Evolutionary conservation across 2,888 invertebrate species (phyloP).

Genomic region (Odontocolon sp.): DNA sequence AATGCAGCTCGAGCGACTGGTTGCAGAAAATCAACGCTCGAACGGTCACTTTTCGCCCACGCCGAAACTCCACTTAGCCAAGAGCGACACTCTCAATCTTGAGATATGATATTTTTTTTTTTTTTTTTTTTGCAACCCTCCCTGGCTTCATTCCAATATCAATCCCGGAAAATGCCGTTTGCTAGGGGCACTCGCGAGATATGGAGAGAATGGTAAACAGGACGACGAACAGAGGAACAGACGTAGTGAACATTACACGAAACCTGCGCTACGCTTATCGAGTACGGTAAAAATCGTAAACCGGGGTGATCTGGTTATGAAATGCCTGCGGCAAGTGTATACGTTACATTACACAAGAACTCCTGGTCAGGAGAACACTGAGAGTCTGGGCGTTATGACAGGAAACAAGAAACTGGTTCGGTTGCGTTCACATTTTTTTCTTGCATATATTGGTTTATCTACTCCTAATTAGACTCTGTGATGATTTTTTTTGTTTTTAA

Average conservation of each 20-base stretch:
- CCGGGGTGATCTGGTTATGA: conserved; percentile 55
- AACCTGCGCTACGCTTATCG: conserved; percentile 31
- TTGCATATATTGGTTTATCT: conserved; percentile 19
- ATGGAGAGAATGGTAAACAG: not conserved
- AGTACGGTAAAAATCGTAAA: conserved; percentile 32
- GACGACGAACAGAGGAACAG: not conserved
- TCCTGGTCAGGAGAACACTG: conserved; percentile 23
- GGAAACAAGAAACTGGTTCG: conserved; percentile 50
- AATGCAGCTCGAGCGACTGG: conserved; percentile 31
- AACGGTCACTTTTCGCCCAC: conserved; percentile 56
- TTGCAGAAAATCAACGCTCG: conserved; percentile 54
- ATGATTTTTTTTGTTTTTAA: conserved; percentile 25
- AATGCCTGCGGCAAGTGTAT: conserved; percentile 60
- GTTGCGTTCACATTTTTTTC: not conserved
- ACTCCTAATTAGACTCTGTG: conserved; percentile 46
- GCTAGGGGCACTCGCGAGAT: conserved; percentile 14
- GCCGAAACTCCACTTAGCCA: conserved; percentile 56
- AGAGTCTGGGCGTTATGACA: conserved; percentile 32
- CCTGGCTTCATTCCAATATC: conserved; percentile 7
- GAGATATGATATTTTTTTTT: conserved; percentile 41
- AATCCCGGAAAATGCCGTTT: conserved; percentile 49
- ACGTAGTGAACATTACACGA: conserved; percentile 5
- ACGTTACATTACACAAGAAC: conserved; percentile 49
- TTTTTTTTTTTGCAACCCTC: not conserved
- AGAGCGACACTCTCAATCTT: conserved; percentile 48